Evolutionary conservation across 2,113 vertebrate species (phyloP).

Genomic region (Cairina moschata): DNA sequence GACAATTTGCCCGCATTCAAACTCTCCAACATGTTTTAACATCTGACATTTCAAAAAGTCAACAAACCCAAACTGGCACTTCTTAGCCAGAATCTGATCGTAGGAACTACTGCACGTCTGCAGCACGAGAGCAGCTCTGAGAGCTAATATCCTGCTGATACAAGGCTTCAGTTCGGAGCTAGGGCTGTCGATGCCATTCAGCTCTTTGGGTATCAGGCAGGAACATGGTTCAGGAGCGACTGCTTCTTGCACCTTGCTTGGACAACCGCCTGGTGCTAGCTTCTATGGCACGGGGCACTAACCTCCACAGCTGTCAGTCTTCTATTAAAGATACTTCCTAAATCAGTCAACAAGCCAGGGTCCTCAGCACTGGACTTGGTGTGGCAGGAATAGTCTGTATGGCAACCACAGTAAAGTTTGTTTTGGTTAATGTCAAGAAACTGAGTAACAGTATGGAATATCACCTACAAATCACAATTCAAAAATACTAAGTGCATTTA

Average conservation of each 20-base stretch:
- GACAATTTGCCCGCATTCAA: not conserved
- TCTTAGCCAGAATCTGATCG: not conserved
- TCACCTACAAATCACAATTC: not conserved
- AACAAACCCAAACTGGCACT: not conserved
- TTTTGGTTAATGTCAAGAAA: not conserved
- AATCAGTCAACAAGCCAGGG: not conserved
- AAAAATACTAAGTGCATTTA: not conserved
- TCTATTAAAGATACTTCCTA: not conserved
- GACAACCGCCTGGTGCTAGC: not conserved
- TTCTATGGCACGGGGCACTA: not conserved
- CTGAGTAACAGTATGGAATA: not conserved
- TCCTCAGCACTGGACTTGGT: not conserved
- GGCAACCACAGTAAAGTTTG: not conserved
- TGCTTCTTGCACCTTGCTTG: not conserved
- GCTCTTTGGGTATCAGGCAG: accelerated
- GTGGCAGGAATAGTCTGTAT: not conserved
- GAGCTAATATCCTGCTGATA: not conserved
- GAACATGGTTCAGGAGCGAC: accelerated
- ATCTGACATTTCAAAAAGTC: not conserved
- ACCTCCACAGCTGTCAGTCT: not conserved
- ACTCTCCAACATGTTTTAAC: not conserved
- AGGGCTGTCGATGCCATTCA: accelerated
- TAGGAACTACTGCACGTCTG: not conserved
- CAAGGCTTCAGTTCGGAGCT: not conserved
- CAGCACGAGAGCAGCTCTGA: not conserved